These are phyloP conservation scores for Salticus scenicus DNA, from an alignment of 2,888 invertebrate species.

Conservation along the genomic window DNA sequence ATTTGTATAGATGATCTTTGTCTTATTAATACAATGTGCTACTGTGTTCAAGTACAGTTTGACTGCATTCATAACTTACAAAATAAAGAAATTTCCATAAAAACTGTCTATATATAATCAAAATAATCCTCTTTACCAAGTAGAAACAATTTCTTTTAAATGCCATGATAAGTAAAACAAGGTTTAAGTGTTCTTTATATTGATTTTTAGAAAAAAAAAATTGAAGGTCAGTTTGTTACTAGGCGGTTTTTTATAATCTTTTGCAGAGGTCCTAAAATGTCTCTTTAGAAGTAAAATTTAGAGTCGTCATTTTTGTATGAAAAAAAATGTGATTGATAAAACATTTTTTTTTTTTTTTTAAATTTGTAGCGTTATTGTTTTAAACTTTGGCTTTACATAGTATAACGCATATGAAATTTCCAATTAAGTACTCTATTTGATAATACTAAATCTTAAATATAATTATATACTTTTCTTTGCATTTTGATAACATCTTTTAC, in stretches of 20 bases:
- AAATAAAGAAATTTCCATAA: background rate
- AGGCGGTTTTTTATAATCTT: background rate
- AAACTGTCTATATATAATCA: background rate
- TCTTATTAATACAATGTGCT: background rate
- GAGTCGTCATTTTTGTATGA: no score
- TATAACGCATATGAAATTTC: no score
- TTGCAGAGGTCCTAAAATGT: no score
- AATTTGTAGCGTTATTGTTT: no score
- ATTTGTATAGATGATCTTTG: background rate
- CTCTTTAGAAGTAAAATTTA: no score
- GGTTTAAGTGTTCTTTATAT: background rate
- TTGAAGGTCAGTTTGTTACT: background rate
- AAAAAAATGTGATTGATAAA: no score
- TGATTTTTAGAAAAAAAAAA: background rate
- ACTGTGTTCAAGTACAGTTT: background rate
- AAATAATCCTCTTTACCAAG: conserved; percentile 5
- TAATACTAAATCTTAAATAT: no score
- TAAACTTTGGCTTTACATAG: no score
- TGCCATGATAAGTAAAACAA: background rate
- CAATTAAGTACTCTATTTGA: no score
- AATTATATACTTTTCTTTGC: no score
- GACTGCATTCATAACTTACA: background rate
- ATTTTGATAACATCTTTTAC: no score
- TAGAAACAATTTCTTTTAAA: background rate
- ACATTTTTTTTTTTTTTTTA: no score